Evolutionary conservation across 2,888 invertebrate genomes (phyloP).

Genomic region (Parasteatoda lunata): DNA sequence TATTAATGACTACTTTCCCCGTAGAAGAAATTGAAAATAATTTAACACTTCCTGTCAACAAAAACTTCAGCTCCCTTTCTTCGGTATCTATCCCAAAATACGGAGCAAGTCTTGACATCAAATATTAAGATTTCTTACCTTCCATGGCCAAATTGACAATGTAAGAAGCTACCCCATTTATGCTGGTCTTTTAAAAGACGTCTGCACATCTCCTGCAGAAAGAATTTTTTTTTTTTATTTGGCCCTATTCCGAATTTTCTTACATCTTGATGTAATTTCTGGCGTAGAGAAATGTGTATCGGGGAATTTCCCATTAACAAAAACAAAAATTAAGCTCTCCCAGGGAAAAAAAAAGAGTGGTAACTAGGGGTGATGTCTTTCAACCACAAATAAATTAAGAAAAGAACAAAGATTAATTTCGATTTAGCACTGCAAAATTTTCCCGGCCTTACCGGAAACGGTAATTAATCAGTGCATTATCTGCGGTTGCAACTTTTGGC

Average conservation of each 20-base stretch:
- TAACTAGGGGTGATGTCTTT: slow-evolving; percentile 47
- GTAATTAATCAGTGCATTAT: slow-evolving; percentile 67
- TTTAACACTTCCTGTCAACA: background rate
- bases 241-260: background rate
- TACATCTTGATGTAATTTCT: slow-evolving; percentile 2
- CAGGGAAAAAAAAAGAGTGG: background rate
- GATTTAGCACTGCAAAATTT: slow-evolving; percentile 53
- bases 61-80: background rate
- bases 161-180: background rate
- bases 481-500: slow-evolving; percentile 57
- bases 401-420: slow-evolving; percentile 67
- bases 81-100: too few species aligned
- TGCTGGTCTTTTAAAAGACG: background rate
- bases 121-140: slow-evolving; percentile 45
- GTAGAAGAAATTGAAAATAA: background rate
- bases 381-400: slow-evolving; percentile 67
- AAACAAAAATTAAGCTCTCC: slow-evolving; percentile 11
- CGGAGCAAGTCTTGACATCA: background rate
- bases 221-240: background rate
- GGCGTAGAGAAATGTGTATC: background rate
- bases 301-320: background rate
- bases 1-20: background rate
- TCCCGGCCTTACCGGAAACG: slow-evolving; percentile 46
- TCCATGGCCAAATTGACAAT: slow-evolving; percentile 13
- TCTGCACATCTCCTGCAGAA: background rate